Percentiles rank a stretch among this genome's conserved stretches.
Conservation (phyloP, 2,113 vertebrate species). For the Plecturocebus donacophilus region DNA sequence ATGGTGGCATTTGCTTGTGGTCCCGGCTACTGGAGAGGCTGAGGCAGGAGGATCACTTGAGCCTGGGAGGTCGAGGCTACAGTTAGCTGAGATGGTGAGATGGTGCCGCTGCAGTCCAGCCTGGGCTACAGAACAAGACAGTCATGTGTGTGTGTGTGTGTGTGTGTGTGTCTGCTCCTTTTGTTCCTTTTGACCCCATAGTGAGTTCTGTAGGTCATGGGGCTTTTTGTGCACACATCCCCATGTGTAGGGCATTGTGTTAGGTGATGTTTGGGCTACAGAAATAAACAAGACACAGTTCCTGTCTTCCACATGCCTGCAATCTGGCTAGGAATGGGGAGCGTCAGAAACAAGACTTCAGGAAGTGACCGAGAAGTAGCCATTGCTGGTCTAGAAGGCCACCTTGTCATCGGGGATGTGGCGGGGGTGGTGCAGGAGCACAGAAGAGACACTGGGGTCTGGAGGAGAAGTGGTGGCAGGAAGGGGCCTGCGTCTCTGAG, state of each 20-base stretch:
- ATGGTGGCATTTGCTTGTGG: no score
- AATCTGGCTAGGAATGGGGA: background rate
- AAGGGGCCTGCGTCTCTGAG: no score
- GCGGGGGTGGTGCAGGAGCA: background rate
- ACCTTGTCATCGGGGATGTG: background rate
- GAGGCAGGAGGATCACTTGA: no score
- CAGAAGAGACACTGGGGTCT: background rate
- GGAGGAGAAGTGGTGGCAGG: no score
- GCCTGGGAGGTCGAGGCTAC: no score
- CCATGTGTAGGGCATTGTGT: rapidly evolving
- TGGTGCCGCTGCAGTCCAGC: no score
- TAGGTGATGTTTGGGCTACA: rapidly evolving
- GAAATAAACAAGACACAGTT: no score
- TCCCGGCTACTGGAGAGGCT: no score
- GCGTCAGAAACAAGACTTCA: background rate
- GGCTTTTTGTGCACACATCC: background rate
- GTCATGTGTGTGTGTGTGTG: no score
- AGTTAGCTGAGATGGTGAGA: no score
- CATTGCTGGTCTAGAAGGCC: background rate
- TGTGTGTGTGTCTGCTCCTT: no score
- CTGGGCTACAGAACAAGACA: no score
- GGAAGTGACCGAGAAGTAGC: background rate
- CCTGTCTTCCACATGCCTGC: background rate
- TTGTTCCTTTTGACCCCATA: background rate
- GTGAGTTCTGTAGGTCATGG: rapidly evolving